These are phyloP conservation scores for Pampus argenteus DNA, from an alignment of 2,797 vertebrate genomes.

Conservation along the genomic window DNA sequence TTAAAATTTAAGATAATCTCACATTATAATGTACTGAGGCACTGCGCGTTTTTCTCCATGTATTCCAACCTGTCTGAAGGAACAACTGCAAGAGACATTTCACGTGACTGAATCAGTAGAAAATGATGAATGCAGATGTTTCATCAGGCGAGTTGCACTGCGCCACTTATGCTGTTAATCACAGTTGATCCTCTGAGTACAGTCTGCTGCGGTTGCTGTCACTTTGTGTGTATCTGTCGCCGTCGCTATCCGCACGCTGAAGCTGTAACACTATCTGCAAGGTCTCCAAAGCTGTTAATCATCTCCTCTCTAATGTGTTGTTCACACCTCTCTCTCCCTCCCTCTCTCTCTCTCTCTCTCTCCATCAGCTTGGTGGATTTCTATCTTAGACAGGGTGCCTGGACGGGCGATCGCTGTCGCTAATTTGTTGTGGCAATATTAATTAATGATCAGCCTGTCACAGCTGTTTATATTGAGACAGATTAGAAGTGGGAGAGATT, in stretches of 20 bases:
- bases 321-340: slow-evolving; percentile 83
- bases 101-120: neutral
- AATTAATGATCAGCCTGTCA: slow-evolving; percentile 89
- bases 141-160: slow-evolving; percentile 48
- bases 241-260: slow-evolving; percentile 62
- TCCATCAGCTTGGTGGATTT: slow-evolving; percentile 51
- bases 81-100: neutral
- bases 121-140: slow-evolving; percentile 59
- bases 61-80: too few relatives aligned
- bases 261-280: slow-evolving; percentile 67
- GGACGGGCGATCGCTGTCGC: slow-evolving; percentile 73
- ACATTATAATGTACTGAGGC: neutral
- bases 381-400: slow-evolving; percentile 66
- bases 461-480: slow-evolving; percentile 86
- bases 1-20: neutral
- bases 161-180: slow-evolving; percentile 52
- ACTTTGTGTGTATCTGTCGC: slow-evolving; percentile 44
- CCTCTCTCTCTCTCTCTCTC: slow-evolving; percentile 57
- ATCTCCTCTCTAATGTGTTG: slow-evolving; percentile 78
- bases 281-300: slow-evolving; percentile 73
- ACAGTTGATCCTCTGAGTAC: slow-evolving; percentile 53
- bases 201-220: slow-evolving; percentile 50
- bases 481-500: slow-evolving; percentile 84
- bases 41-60: neutral
- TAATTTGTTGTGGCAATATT: slow-evolving; percentile 91